A percentile compares a stretch with the other conserved stretches of the same genome.
phyloP scores from a whole-genome alignment of 2,888 invertebrate species.

The Steinernema scapterisci region DNA sequence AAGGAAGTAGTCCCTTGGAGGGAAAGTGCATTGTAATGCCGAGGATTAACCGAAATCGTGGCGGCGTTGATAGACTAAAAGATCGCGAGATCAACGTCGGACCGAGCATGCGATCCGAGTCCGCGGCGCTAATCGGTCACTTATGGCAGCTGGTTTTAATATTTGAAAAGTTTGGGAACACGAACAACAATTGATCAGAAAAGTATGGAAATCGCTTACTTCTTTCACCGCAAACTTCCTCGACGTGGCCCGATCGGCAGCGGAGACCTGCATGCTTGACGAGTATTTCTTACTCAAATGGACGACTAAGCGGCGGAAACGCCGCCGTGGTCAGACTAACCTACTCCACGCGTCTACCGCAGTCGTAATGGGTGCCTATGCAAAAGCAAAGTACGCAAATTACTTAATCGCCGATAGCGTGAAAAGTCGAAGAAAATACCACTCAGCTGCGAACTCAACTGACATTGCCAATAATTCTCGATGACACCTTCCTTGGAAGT shows the following conservation, averaged over 20 bases:
- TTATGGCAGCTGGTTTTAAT: conserved; percentile 1
- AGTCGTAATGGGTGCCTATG: conserved; percentile 11
- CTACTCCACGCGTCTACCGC: conserved; percentile 14
- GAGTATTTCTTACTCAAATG: not conserved
- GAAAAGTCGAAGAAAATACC: conserved; percentile 26
- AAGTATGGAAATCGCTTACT: not conserved
- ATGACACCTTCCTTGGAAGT: not conserved
- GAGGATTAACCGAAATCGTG: not conserved
- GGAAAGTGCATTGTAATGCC: not conserved
- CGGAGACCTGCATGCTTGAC: not conserved
- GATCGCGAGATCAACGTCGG: not conserved
- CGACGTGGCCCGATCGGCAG: conserved; percentile 3
- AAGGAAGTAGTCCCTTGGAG: not conserved
- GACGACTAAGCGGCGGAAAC: not conserved
- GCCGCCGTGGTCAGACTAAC: conserved; percentile 11
- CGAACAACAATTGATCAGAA: too few relatives aligned
- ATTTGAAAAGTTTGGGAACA: not conserved
- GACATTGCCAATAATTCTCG: conserved; percentile 20
- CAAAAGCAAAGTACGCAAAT: conserved; percentile 31
- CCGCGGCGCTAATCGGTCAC: not conserved
- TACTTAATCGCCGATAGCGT: conserved; percentile 30
- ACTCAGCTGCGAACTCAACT: not conserved
- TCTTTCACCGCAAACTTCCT: conserved; percentile 12
- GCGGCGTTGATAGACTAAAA: not conserved
- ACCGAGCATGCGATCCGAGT: not conserved